These are phyloP conservation scores for Adineta ricciae DNA, from an alignment of 2,888 invertebrate genomes.

Conservation along the genomic window DNA sequence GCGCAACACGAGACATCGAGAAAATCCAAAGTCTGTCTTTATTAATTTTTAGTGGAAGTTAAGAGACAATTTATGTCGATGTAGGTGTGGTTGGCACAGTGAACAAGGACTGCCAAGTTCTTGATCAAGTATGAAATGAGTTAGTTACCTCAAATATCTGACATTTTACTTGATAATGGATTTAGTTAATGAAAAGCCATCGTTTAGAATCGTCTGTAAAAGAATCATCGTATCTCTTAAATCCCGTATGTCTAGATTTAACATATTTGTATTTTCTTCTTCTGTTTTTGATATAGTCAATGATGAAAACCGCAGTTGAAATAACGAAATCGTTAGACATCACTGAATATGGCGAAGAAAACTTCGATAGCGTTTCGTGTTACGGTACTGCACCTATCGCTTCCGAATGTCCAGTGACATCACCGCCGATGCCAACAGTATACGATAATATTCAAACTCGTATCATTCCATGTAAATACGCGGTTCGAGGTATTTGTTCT, in stretches of 20 bases:
- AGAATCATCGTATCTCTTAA: not conserved
- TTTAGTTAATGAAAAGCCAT: not conserved
- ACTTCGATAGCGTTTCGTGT: not conserved
- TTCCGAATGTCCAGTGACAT: too few species aligned
- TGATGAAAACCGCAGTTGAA: not conserved
- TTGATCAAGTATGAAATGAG: not conserved
- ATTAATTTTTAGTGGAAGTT: too few species aligned
- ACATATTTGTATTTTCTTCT: not conserved
- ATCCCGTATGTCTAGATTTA: not conserved
- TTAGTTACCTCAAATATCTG: not conserved
- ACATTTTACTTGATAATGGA: not conserved
- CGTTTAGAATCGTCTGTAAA: not conserved
- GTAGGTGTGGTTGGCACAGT: not conserved
- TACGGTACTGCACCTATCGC: not conserved
- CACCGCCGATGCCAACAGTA: not conserved
- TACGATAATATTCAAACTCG: not conserved
- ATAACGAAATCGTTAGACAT: not conserved
- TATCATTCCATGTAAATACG: constrained; percentile 13
- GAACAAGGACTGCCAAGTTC: not conserved
- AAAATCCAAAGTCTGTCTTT: not conserved
- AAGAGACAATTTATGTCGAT: not conserved
- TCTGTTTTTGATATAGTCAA: not conserved
- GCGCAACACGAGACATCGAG: not conserved
- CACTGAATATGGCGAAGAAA: not conserved
- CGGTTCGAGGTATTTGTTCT: not conserved